phyloP scores from a whole-genome alignment of 2,888 invertebrate genomes.

The Diloba caeruleocephala region DNA sequence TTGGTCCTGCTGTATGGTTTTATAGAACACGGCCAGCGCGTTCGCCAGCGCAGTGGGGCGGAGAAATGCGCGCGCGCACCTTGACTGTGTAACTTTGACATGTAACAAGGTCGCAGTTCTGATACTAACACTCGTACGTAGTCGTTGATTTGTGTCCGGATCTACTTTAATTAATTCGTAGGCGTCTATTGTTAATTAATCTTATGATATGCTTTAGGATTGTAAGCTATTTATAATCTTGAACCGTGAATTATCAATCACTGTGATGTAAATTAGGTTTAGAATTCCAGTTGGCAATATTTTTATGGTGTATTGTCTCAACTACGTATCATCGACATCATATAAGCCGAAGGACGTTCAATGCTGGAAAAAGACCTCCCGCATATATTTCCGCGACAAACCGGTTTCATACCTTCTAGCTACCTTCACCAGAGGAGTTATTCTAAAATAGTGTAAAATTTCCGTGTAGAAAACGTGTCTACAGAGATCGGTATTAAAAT shows the following conservation, averaged over 20 bases:
- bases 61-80: conserved; percentile 71
- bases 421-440: no score
- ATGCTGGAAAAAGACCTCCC: no score
- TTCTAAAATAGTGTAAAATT: no score
- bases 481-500: no score
- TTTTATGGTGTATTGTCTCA: not conserved
- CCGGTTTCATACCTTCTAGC: no score
- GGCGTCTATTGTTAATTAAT: conserved; percentile 41
- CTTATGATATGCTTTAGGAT: conserved; percentile 10
- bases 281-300: conserved; percentile 19
- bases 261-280: conserved; percentile 36
- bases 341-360: no score
- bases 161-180: conserved; percentile 44
- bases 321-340: no score
- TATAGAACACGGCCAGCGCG: conserved; percentile 67
- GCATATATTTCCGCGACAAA: no score
- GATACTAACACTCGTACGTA: conserved; percentile 31
- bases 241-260: conserved; percentile 30
- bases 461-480: no score
- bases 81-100: conserved; percentile 76
- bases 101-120: conserved; percentile 64
- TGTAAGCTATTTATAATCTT: conserved; percentile 13
- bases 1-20: conserved; percentile 68
- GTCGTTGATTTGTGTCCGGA: conserved; percentile 52
- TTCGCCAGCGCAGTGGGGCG: conserved; percentile 68